Conservation (phyloP, 2,113 vertebrate species). For the Papio anubis region DNA sequence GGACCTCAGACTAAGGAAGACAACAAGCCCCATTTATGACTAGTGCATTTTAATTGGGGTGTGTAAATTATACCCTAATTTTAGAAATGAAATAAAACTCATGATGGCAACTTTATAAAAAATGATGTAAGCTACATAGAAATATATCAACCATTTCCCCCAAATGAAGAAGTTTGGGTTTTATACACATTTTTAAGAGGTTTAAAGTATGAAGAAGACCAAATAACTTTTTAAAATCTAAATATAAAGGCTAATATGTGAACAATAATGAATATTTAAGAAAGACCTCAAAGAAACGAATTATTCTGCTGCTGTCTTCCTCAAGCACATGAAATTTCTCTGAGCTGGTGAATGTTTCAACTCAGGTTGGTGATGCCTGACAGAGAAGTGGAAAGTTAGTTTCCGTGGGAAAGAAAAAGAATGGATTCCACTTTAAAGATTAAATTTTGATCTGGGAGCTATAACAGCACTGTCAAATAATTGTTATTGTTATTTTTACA, state of each 20-base stretch:
- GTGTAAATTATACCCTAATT: not conserved
- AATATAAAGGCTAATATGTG: not conserved
- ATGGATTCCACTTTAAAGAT: conserved; percentile 59
- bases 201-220: not conserved
- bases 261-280: not conserved
- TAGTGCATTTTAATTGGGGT: not conserved
- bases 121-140: not conserved
- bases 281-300: not conserved
- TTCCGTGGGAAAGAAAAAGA: conserved; percentile 6
- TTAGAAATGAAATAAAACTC: not conserved
- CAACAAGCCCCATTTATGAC: not conserved
- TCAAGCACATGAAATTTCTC: not conserved
- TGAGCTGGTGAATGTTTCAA: not conserved
- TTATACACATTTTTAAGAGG: not conserved
- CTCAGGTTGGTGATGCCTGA: conserved; percentile 7
- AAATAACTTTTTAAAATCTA: not conserved
- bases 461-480: conserved; percentile 64
- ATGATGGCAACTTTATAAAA: not conserved
- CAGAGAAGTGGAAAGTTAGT: conserved; percentile 7
- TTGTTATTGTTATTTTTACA: conserved; percentile 78
- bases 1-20: not conserved
- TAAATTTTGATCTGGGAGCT: conserved; percentile 62
- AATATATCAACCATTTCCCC: not conserved
- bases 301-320: not conserved
- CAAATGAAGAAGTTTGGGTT: not conserved